Percentiles rank a stretch among this genome's conserved stretches.
phyloP scores from a whole-genome alignment of 1,140 invertebrate genomes.

The Zaprionus tsacasi region DNA sequence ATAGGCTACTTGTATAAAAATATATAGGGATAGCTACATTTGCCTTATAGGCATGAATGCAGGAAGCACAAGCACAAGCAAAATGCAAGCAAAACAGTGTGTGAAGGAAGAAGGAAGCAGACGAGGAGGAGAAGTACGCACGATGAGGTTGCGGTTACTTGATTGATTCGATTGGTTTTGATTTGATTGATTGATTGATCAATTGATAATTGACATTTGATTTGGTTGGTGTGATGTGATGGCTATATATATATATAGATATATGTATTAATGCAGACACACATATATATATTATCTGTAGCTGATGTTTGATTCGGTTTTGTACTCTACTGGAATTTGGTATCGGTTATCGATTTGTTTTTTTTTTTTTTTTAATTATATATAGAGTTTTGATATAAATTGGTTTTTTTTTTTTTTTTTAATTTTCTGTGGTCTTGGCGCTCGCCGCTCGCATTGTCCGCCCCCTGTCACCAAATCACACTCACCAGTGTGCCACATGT shows the following conservation, averaged over 20 bases:
- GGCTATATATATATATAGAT: constrained; percentile 55
- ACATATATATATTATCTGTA: constrained; percentile 39
- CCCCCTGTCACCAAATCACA: constrained; percentile 86
- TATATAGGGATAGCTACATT: constrained; percentile 41
- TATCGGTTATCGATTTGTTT: constrained; percentile 20
- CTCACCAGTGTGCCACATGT: constrained; percentile 90
- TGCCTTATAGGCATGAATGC: constrained; percentile 22
- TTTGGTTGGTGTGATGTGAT: constrained; percentile 78
- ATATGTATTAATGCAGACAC: constrained; percentile 14
- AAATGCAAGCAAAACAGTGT: constrained; percentile 50
- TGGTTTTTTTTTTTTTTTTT: constrained; percentile 33
- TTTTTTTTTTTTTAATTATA: constrained; percentile 15
- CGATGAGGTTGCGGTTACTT: constrained; percentile 69
- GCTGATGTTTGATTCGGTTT: constrained; percentile 53
- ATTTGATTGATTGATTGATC: constrained; percentile 53
- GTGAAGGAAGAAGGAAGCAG: constrained; percentile 52
- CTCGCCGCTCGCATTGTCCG: constrained; percentile 84
- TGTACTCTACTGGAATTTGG: constrained; percentile 48
- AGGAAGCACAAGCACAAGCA: constrained; percentile 54
- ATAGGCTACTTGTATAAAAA: constrained; percentile 26
- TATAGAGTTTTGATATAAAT: constrained; percentile 13
- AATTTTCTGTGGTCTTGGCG: constrained; percentile 55
- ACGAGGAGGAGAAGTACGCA: constrained; percentile 65
- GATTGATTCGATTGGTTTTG: constrained; percentile 49
- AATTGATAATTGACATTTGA: constrained; percentile 49